Percentiles rank a stretch among this genome's conserved stretches.
These are phyloP conservation scores for Eleginops maclovinus DNA, from an alignment of 2,113 vertebrate species.

Conservation along the genomic window DNA sequence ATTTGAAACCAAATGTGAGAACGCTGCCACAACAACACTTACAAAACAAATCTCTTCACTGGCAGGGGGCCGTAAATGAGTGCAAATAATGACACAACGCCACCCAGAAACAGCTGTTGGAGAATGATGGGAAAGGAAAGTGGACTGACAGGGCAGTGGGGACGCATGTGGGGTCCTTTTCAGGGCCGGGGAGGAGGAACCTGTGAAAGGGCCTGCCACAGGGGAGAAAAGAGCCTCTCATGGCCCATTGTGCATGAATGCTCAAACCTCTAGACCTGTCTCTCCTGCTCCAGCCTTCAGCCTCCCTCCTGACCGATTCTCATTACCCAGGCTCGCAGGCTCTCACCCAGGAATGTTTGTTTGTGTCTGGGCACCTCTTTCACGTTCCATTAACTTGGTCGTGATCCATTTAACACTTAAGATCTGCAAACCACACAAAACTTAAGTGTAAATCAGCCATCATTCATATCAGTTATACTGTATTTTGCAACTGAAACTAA, in stretches of 20 bases:
- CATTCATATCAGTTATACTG: too few relatives aligned
- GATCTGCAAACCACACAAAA: slow-evolving; percentile 1
- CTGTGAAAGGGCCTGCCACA: slow-evolving; percentile 81
- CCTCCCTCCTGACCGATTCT: slow-evolving; percentile 51
- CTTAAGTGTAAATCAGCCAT: too few relatives aligned
- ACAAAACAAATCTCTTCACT: slow-evolving; percentile 55
- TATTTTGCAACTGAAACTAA: too few relatives aligned
- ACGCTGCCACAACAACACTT: slow-evolving; percentile 64
- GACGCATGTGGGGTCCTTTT: slow-evolving; percentile 75
- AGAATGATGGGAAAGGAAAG: slow-evolving; percentile 81
- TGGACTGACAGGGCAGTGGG: slow-evolving; percentile 62
- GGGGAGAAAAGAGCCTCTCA: slow-evolving; percentile 79
- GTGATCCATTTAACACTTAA: slow-evolving; percentile 45
- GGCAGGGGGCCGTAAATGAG: slow-evolving; percentile 69
- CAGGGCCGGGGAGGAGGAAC: slow-evolving; percentile 60
- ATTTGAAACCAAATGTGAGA: slow-evolving; percentile 68
- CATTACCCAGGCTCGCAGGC: slow-evolving; percentile 42
- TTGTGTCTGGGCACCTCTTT: slow-evolving; percentile 58
- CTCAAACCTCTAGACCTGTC: slow-evolving; percentile 64
- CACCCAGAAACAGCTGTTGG: slow-evolving; percentile 79
- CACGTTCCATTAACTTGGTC: slow-evolving; percentile 42
- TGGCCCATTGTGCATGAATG: slow-evolving; percentile 77
- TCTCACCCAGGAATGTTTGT: slow-evolving; percentile 75
- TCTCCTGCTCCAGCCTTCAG: slow-evolving; percentile 35
- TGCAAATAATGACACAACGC: slow-evolving; percentile 79